Conservation (phyloP, 2,888 invertebrate species). For the Biston stratarius region DNA sequence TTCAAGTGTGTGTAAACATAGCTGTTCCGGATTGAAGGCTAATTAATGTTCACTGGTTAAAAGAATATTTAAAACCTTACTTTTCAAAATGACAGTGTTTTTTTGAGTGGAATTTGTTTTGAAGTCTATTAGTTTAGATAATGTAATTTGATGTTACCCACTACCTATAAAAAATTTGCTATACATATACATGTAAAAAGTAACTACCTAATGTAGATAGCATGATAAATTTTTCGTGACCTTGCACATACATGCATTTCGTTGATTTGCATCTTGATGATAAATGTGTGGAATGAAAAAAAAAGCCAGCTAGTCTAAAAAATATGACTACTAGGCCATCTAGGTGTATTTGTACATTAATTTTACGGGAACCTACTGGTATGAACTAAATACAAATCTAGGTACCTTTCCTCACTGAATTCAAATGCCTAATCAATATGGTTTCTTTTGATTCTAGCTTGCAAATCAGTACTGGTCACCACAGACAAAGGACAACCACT, state of each 20-base stretch:
- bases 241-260: neutral
- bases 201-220: neutral
- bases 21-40: no score
- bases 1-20: no score
- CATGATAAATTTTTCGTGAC: neutral
- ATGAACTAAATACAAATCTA: slow-evolving; percentile 67
- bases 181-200: neutral
- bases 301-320: slow-evolving; percentile 10
- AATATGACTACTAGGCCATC: slow-evolving; percentile 13
- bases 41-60: no score
- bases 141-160: no score
- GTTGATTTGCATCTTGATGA: neutral
- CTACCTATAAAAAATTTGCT: no score
- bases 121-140: no score
- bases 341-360: slow-evolving; percentile 12
- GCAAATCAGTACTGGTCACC: slow-evolving; percentile 98
- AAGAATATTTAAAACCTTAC: no score
- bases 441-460: slow-evolving; percentile 87
- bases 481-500: slow-evolving; percentile 90
- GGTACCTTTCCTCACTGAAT: slow-evolving; percentile 78
- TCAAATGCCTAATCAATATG: slow-evolving; percentile 68
- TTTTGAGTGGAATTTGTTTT: no score
- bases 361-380: neutral
- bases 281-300: neutral
- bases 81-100: no score